Base-by-base conservation (phyloP, 2,888 invertebrate species). In the Caenorhabditis plicata region DNA sequence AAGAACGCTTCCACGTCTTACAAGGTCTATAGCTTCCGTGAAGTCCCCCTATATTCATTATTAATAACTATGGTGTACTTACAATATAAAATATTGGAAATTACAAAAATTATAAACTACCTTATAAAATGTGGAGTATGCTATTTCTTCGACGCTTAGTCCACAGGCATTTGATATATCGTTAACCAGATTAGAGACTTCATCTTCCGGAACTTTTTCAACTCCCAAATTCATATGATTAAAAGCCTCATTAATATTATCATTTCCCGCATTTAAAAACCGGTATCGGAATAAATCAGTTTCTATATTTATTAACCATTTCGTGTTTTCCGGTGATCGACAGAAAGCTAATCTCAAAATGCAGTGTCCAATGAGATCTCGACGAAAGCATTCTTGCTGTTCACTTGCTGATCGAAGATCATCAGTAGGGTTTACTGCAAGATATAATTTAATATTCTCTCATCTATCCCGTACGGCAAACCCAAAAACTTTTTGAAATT, bases 261-360 rank as follows among this genome's bases (percentile, higher is more conserved):
- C 22, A 27, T 43, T 15, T 3, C 22, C 31, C 29, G 61, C 64
- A 4, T 61, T 45, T 8, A 45, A 41, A 26, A 56, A 51, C 9
- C 64, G 63, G 33, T 45, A 54, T 19, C 52, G 44, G 11, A 62
- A 94, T 48, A 94, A 85, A 78, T 96, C 95, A 58, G 90, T 82
- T 85, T 98, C 98, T 68, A 90, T 87, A 19, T 87, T 84, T 13
- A 93, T 84, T 80, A 93, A 92, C 95, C 96, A 96, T 55, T 86
- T 86, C 27, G 89, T 85, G 31, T 91, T 84, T 50, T 94, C 92
- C 68, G 90, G 89, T 8, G 67, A 74, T 75, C 89, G 86, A 80
- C 92, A 94, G 82, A 91, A 95, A 0, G 92, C 92, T 52, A 98
- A 83, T 50, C 94, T 86, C 3, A 96, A 84, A 73, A 95, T 90